Percentiles rank a stretch among this genome's conserved stretches.
Evolutionary conservation across 2,113 vertebrate genomes (phyloP).

Genomic region (Neopipo cinnamomea): DNA sequence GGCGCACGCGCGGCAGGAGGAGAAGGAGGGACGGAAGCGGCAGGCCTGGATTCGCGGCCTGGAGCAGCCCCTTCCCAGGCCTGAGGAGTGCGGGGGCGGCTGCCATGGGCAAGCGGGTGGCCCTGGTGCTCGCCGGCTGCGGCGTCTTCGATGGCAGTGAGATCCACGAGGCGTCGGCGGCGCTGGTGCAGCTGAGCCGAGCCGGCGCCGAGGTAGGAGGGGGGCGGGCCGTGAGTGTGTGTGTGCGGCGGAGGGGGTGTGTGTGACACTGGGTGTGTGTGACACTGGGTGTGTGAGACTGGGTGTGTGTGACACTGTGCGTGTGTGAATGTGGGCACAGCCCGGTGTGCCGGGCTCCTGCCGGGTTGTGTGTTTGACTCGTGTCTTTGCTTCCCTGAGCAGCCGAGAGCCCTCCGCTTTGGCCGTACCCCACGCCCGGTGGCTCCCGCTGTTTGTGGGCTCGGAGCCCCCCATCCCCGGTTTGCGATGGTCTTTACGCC

Average conservation of each 20-base stretch:
- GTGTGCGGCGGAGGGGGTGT: accelerated
- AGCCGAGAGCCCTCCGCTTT: no score
- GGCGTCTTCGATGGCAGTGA: conserved; percentile 79
- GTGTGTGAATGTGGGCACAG: accelerated
- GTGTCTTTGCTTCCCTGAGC: neutral
- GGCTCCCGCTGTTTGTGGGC: neutral
- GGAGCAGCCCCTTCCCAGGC: accelerated
- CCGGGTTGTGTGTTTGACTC: accelerated
- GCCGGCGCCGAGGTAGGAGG: conserved; percentile 70
- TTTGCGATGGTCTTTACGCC: neutral
- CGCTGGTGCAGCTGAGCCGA: conserved; percentile 77
- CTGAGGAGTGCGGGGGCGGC: neutral
- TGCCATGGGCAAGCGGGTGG: conserved; percentile 70
- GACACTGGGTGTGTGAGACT: no score
- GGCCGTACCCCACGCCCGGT: no score
- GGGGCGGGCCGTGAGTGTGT: accelerated
- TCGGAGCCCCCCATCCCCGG: neutral
- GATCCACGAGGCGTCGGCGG: conserved; percentile 76
- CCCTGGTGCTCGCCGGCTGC: conserved; percentile 77
- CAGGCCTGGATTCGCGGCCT: accelerated
- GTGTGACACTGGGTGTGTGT: accelerated
- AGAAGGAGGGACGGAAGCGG: accelerated
- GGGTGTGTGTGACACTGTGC: accelerated
- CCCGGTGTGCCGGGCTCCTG: no score
- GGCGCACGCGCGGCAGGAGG: neutral